phyloP scores from a whole-genome alignment of 1,140 invertebrate genomes.

The Megalonaias nervosa region DNA sequence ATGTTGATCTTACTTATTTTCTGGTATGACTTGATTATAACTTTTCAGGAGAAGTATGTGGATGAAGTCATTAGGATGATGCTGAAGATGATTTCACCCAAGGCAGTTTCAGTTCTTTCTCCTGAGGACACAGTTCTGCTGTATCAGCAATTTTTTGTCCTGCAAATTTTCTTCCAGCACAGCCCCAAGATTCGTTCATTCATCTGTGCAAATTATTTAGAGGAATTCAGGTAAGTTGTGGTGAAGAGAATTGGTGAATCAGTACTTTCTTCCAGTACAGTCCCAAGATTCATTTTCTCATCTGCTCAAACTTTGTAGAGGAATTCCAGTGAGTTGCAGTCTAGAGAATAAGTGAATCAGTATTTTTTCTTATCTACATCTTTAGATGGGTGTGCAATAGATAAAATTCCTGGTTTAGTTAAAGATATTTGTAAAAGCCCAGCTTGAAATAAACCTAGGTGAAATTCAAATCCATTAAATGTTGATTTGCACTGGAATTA shows the following conservation, averaged over 20 bases:
- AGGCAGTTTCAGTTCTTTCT: slow-evolving; percentile 49
- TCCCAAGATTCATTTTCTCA: too few species aligned
- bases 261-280: not conserved
- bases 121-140: slow-evolving; percentile 59
- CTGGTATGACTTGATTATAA: not conserved
- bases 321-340: too few species aligned
- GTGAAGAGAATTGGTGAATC: too few species aligned
- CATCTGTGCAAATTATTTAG: slow-evolving; percentile 61
- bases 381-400: too few species aligned
- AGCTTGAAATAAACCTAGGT: too few species aligned
- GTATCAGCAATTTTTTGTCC: slow-evolving; percentile 65
- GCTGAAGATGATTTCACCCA: slow-evolving; percentile 59
- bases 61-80: slow-evolving; percentile 60
- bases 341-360: too few species aligned
- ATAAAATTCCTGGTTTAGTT: too few species aligned
- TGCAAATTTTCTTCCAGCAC: slow-evolving; percentile 61
- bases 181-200: slow-evolving; percentile 52
- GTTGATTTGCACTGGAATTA: too few species aligned
- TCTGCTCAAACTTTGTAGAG: too few species aligned
- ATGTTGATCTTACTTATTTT: not conserved
- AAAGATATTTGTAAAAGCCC: too few species aligned
- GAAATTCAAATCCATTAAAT: too few species aligned
- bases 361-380: too few species aligned
- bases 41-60: slow-evolving; percentile 65
- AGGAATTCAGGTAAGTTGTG: slow-evolving; percentile 68